Conservation (phyloP, 2,797 vertebrate genomes). For the Phoxinus dragarum region DNA sequence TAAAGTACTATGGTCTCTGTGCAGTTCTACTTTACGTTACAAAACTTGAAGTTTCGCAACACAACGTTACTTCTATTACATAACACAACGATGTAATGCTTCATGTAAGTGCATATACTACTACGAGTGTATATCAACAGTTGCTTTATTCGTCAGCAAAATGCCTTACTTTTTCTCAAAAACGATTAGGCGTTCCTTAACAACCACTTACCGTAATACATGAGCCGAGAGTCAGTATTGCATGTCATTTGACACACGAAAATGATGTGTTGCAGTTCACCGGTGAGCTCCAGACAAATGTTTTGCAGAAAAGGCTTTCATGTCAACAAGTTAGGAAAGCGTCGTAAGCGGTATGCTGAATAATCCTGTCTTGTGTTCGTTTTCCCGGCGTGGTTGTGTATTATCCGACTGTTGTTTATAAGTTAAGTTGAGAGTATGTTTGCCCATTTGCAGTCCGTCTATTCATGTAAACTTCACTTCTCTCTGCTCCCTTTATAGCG, state of each 20-base stretch:
- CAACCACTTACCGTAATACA: conserved; percentile 56
- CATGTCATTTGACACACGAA: conserved; percentile 55
- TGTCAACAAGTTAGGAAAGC: conserved; percentile 6
- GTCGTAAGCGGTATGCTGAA: neutral
- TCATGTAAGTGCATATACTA: conserved; percentile 15
- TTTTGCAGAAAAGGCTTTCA: conserved; percentile 30
- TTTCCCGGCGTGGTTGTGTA: conserved; percentile 5
- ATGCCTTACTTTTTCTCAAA: neutral
- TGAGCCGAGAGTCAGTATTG: conserved; percentile 24
- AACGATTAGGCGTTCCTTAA: neutral
- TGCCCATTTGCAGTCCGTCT: neutral
- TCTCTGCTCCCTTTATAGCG: conserved; percentile 38
- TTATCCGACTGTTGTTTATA: conserved; percentile 10
- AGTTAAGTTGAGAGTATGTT: neutral
- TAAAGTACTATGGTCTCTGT: neutral
- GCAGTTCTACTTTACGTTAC: conserved; percentile 21
- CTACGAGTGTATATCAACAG: neutral
- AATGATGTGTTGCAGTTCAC: conserved; percentile 34
- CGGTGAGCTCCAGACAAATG: conserved; percentile 24
- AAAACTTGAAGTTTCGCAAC: conserved; percentile 73
- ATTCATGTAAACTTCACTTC: conserved; percentile 12
- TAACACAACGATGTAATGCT: conserved; percentile 63
- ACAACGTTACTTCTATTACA: conserved; percentile 66
- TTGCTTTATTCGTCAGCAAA: neutral
- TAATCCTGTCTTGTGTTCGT: neutral